A percentile compares a stretch with the other conserved stretches of the same genome.
These are phyloP conservation scores for Apotomis betuletana DNA, from an alignment of 2,888 invertebrate genomes.

Conservation along the genomic window DNA sequence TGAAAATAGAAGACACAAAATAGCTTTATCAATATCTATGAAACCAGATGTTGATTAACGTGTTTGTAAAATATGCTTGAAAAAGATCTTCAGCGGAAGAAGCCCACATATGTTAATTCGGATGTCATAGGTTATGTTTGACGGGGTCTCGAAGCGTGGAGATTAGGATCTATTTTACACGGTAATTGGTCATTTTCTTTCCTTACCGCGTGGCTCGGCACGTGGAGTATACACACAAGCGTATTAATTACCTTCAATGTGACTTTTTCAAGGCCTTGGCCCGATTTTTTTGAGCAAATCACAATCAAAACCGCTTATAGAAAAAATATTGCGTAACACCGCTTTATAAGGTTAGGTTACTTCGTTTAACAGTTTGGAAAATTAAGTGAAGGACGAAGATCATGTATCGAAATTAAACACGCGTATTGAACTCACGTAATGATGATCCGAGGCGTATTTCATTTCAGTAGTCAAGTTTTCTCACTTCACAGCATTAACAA, in stretches of 20 bases:
- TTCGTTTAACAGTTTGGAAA: slow-evolving; percentile 13
- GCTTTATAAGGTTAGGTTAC: slow-evolving; percentile 1
- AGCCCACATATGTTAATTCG: slow-evolving; percentile 11
- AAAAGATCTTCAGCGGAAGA: neutral
- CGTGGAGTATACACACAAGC: slow-evolving; percentile 13
- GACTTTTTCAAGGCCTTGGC: slow-evolving; percentile 37
- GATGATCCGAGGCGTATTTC: slow-evolving; percentile 46
- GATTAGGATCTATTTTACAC: neutral
- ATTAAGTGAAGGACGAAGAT: slow-evolving; percentile 29
- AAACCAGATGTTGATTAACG: neutral
- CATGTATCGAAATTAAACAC: neutral
- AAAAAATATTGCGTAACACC: slow-evolving; percentile 17
- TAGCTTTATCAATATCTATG: neutral
- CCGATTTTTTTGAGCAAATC: slow-evolving; percentile 21
- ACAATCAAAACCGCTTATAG: slow-evolving; percentile 15
- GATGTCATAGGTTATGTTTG: slow-evolving; percentile 35
- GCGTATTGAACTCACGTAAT: slow-evolving; percentile 13
- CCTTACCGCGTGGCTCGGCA: slow-evolving; percentile 11
- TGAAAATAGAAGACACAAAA: neutral
- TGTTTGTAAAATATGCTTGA: neutral
- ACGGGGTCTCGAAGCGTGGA: slow-evolving; percentile 15
- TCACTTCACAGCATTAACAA: slow-evolving; percentile 48
- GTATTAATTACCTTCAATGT: slow-evolving; percentile 28
- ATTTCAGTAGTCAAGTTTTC: slow-evolving; percentile 40
- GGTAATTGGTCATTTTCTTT: slow-evolving; percentile 1